phyloP scores from a whole-genome alignment of 2,113 vertebrate genomes.

The Tenebrosternarchus preto region DNA sequence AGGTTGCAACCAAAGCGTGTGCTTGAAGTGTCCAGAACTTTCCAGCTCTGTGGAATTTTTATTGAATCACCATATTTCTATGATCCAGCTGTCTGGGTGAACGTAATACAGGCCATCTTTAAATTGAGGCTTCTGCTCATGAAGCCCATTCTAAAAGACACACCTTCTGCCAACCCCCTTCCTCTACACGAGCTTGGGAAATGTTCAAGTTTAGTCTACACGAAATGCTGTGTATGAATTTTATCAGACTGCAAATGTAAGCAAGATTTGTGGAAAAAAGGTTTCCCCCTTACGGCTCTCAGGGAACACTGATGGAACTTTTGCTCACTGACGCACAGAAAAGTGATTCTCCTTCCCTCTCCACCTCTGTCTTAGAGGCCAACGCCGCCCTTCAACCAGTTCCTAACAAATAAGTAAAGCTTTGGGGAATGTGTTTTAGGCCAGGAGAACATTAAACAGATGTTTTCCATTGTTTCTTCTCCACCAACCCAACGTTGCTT shows the following conservation, averaged over 20 bases:
- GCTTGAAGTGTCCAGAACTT: too few relatives aligned
- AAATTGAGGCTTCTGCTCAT: background rate
- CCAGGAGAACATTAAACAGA: too few relatives aligned
- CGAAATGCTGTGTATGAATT: background rate
- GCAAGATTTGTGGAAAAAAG: background rate
- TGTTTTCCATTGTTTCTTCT: too few relatives aligned
- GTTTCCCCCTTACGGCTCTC: background rate
- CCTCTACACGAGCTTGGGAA: background rate
- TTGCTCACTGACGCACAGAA: background rate
- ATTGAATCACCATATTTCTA: too few relatives aligned
- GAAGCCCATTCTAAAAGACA: background rate
- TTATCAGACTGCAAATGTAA: conserved; percentile 7
- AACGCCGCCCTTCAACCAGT: too few relatives aligned
- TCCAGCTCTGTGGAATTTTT: too few relatives aligned
- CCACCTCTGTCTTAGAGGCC: background rate
- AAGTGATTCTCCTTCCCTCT: background rate
- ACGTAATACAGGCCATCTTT: too few relatives aligned
- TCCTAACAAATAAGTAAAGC: too few relatives aligned
- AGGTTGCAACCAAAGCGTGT: too few relatives aligned
- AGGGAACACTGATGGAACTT: background rate
- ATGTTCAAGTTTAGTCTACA: conserved; percentile 10
- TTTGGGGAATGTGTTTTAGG: too few relatives aligned
- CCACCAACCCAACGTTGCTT: too few relatives aligned
- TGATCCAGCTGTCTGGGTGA: too few relatives aligned
- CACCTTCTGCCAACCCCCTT: background rate